Conservation (phyloP, 2,113 vertebrate genomes). For the Antennarius striatus region DNA sequence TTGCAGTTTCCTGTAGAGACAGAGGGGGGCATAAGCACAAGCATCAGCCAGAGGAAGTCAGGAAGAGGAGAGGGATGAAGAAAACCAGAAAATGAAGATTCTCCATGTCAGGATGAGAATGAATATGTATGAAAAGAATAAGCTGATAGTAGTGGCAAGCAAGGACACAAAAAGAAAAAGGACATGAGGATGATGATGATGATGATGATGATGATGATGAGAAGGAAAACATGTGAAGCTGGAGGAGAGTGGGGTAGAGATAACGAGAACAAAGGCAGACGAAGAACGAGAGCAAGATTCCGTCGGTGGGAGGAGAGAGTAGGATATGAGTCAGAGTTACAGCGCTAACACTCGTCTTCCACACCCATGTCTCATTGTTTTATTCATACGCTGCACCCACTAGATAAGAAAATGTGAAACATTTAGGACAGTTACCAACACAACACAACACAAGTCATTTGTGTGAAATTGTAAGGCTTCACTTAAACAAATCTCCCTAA, state of each 20-base stretch:
- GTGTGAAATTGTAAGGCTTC: slow-evolving; percentile 1
- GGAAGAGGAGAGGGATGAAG: slow-evolving; percentile 43
- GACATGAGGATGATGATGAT: slow-evolving; percentile 1
- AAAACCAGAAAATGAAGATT: slow-evolving; percentile 29
- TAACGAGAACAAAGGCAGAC: slow-evolving; percentile 44
- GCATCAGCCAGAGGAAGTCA: slow-evolving; percentile 20
- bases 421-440: background rate
- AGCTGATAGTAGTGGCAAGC: background rate
- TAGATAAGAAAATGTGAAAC: slow-evolving; percentile 33
- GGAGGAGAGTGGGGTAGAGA: slow-evolving; percentile 19
- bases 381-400: slow-evolving; percentile 42
- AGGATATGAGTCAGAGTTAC: slow-evolving; percentile 54
- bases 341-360: slow-evolving; percentile 48
- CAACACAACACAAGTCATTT: background rate
- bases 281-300: slow-evolving; percentile 3
- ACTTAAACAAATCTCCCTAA: slow-evolving; percentile 18
- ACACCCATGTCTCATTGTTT: slow-evolving; percentile 62
- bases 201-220: slow-evolving; percentile 10
- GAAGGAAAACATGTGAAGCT: background rate
- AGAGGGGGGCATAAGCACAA: slow-evolving; percentile 66
- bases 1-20: slow-evolving; percentile 52
- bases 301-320: slow-evolving; percentile 53
- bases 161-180: background rate
- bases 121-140: slow-evolving; percentile 10
- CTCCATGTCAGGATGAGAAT: slow-evolving; percentile 36